A percentile compares a stretch with the other conserved stretches of the same genome.
phyloP scores from a whole-genome alignment of 2,888 invertebrate genomes.

The Tetragnatha montana region DNA sequence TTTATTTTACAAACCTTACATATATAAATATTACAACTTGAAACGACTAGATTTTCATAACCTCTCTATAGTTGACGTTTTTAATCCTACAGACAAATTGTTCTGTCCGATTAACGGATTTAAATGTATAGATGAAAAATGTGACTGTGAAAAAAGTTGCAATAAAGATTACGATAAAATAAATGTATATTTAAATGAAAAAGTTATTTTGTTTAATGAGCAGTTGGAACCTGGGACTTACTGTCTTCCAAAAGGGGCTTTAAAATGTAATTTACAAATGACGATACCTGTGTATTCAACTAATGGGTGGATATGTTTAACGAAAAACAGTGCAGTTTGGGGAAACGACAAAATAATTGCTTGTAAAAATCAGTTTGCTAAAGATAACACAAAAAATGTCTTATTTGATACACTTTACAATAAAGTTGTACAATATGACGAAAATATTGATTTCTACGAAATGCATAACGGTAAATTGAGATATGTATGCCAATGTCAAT shows the following conservation, averaged over 20 bases:
- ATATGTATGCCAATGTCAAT: constrained; percentile 17
- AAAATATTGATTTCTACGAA: constrained; percentile 7
- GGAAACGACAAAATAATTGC: constrained; percentile 17
- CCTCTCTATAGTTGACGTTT: background rate
- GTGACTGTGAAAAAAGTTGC: constrained; percentile 7
- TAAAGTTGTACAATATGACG: background rate
- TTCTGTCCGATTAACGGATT: constrained; percentile 35
- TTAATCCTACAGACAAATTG: constrained; percentile 4
- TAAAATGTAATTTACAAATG: constrained; percentile 23
- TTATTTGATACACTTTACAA: background rate
- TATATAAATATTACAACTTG: background rate
- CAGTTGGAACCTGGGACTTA: constrained; percentile 1
- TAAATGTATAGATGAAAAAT: constrained; percentile 15
- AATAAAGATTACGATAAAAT: constrained; percentile 14
- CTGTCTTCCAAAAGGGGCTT: constrained; percentile 24
- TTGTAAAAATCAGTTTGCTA: constrained; percentile 9
- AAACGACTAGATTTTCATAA: background rate
- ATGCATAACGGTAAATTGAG: constrained; percentile 24
- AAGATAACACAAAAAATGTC: constrained; percentile 19
- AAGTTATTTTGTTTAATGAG: constrained; percentile 19
- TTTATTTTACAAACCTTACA: constrained; percentile 35
- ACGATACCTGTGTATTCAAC: constrained; percentile 10
- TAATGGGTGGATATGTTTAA: constrained; percentile 10
- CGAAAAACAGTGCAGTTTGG: constrained; percentile 9
- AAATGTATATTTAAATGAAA: background rate